Base-by-base conservation (phyloP, 2,888 invertebrate genomes). In the Papilio protenor region DNA sequence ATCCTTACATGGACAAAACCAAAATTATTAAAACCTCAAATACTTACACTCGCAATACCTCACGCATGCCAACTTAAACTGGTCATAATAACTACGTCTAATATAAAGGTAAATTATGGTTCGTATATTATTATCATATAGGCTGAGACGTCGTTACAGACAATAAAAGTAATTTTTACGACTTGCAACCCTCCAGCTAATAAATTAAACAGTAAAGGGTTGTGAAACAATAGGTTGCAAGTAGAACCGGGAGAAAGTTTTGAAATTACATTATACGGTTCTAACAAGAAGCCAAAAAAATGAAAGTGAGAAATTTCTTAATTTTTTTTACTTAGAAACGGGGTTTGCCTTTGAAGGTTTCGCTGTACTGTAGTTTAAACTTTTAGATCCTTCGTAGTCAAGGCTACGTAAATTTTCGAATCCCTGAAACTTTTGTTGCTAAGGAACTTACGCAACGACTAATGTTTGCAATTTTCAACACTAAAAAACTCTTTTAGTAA, bases 91-190 rank as follows among this genome's bases (percentile, higher is more conserved):
- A 82, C 81, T 82, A 84, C 75, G 83, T 85, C 84, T 87, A 86
- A 85, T 81, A 85, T 86, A 87, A 88, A 88, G 86, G 87, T 91
- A 90, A 93, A 90, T 92, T 94, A 94, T 92, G 89, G 85, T 88
- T 84, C 84, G 84, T 87, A 90, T 90, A 94, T 94, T 92, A 93
- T 94, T 94, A 92, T 92, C 94, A 94, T 91, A 93, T 93, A 94
- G 94, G 94, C 94, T 86, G 91, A 93, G 91, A 91, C 89, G 94
- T 94, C 94, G 93, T 94, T 93, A 93, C 91, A 89, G 90, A 94
- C 93, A 94, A 94, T 94, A 94, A 94, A 94, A 92, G 93, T 94
- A 94, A 94, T 94, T 94, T 94, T 94, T 94, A 94, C 91, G 92
- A 93, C 90, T 87, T 85, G 90, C 90, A 92, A 92, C 94, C 94